A percentile compares a stretch with the other conserved stretches of the same genome.
These are phyloP conservation scores for Triplophysa siluroides DNA, from an alignment of 2,113 vertebrate species.

Conservation along the genomic window DNA sequence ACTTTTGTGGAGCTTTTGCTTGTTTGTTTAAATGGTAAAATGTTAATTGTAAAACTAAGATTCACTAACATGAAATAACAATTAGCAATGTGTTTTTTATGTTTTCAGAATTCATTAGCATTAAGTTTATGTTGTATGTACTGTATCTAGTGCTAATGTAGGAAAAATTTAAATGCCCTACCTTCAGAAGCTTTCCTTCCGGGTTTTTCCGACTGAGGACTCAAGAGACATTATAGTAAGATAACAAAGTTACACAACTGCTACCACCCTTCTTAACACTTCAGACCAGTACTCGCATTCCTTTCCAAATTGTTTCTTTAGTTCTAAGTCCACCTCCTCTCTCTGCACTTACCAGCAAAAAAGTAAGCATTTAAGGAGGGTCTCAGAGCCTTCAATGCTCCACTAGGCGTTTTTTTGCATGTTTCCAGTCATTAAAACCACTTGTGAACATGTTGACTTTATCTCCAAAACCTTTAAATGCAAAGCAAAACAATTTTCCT, in stretches of 20 bases:
- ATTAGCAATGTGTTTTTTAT: no score
- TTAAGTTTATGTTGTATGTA: no score
- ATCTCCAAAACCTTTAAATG: background rate
- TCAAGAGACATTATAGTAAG: background rate
- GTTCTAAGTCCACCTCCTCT: background rate
- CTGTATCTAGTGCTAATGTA: background rate
- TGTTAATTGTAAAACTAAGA: no score
- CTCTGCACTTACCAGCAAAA: background rate
- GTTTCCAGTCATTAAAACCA: constrained; percentile 10
- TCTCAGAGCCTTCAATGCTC: background rate
- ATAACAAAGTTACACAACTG: no score
- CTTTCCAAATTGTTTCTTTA: no score
- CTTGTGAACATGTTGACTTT: background rate
- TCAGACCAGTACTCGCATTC: no score
- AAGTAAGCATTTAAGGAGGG: background rate
- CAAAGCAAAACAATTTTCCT: constrained; percentile 12
- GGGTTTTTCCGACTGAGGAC: background rate
- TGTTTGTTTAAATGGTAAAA: background rate
- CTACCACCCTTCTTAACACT: no score
- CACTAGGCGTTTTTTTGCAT: background rate
- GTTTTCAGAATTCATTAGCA: no score
- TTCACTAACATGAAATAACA: no score
- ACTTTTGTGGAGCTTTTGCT: background rate
- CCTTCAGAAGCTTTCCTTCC: background rate
- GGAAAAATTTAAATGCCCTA: background rate